A percentile compares a stretch with the other conserved stretches of the same genome.
Evolutionary conservation across 2,797 vertebrate species (phyloP).

Genomic region (Gallinago stenura): DNA sequence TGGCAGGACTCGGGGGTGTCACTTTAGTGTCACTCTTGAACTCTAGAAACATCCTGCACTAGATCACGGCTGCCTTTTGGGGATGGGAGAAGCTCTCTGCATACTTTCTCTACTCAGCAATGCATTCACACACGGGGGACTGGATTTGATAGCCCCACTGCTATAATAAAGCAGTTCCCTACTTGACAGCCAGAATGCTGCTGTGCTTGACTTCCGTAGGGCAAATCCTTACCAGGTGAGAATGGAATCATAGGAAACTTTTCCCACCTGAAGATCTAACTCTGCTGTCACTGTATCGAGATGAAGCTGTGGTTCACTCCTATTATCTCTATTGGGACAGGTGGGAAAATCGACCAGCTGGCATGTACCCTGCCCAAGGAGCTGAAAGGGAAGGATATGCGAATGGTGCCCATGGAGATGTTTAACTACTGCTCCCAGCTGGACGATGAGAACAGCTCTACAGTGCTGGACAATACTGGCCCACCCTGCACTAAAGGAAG

Average conservation of each 20-base stretch:
- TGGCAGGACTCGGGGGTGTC: neutral
- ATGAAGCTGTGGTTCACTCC: neutral
- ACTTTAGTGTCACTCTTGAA: neutral
- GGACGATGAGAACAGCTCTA: conserved; percentile 90
- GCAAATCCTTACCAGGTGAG: neutral
- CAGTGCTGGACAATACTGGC: conserved; percentile 78
- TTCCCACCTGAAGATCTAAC: neutral
- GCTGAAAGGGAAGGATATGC: conserved; percentile 95
- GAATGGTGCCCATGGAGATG: conserved; percentile 96
- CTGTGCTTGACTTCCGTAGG: neutral
- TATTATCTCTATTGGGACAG: conserved; percentile 79
- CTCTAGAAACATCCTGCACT: neutral
- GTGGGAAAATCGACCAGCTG: conserved; percentile 88
- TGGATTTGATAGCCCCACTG: neutral
- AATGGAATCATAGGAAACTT: neutral
- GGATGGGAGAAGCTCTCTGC: neutral
- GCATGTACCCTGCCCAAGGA: conserved; percentile 97
- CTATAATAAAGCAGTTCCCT: neutral
- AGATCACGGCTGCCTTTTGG: neutral
- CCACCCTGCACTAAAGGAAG: conserved; percentile 84
- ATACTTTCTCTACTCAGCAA: neutral
- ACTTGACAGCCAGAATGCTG: neutral
- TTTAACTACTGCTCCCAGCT: conserved; percentile 98
- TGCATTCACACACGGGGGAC: neutral
- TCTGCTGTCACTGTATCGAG: neutral